Percentiles rank a stretch among this genome's conserved stretches.
These are phyloP conservation scores for Calephelis virginiensis DNA, from an alignment of 1,140 invertebrate genomes.

Conservation along the genomic window DNA sequence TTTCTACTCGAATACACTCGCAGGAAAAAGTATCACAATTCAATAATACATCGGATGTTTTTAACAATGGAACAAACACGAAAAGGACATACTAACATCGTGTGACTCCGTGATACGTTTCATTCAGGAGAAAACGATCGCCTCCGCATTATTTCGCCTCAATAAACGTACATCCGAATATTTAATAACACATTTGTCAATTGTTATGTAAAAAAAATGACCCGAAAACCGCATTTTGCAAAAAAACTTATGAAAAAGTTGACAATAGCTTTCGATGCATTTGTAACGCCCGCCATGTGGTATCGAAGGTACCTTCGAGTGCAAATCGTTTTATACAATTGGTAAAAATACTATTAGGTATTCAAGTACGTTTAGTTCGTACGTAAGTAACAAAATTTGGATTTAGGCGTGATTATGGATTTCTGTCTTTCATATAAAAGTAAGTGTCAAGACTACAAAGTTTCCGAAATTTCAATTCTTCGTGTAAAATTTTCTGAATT, in stretches of 20 bases:
- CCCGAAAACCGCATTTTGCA: conserved; percentile 48
- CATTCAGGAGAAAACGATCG: background rate
- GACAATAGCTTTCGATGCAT: background rate
- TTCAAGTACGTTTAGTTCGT: no score
- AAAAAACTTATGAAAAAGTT: conserved; percentile 1
- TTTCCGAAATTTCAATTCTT: no score
- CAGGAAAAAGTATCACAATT: background rate
- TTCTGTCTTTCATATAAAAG: no score
- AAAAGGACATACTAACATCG: conserved; percentile 12
- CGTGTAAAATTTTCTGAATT: no score
- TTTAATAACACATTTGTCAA: conserved; percentile 15
- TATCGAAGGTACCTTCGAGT: background rate
- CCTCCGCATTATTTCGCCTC: background rate
- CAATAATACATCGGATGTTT: conserved; percentile 7
- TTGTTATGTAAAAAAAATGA: conserved; percentile 30
- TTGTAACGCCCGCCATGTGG: conserved; percentile 1
- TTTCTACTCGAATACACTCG: conserved; percentile 4
- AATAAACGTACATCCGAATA: background rate
- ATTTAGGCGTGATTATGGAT: no score
- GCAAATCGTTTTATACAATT: background rate
- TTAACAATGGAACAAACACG: background rate
- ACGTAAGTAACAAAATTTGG: no score
- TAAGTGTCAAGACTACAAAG: no score
- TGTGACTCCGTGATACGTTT: conserved; percentile 3
- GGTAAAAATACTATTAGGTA: no score